Percentiles rank a stretch among this genome's conserved stretches.
Evolutionary conservation across 2,797 vertebrate species (phyloP).

Genomic region (Sarcophilus harrisii): DNA sequence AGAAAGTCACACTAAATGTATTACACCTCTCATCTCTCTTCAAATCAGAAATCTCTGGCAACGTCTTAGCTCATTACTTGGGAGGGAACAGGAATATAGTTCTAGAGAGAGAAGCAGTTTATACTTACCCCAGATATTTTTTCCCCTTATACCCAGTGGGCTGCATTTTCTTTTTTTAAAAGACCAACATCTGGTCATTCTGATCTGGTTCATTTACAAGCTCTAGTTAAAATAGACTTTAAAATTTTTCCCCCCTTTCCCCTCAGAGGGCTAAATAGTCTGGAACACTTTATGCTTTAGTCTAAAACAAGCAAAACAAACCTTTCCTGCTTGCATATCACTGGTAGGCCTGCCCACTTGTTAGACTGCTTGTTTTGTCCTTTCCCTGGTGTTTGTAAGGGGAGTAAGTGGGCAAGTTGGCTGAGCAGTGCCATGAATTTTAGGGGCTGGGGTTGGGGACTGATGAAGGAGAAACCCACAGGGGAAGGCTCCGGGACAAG

Average conservation of each 20-base stretch:
- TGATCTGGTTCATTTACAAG: neutral
- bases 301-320: conserved; percentile 17
- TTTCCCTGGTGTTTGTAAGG: conserved; percentile 32
- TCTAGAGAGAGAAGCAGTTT: neutral
- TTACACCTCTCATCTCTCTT: neutral
- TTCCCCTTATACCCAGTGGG: fast-evolving
- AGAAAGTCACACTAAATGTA: neutral
- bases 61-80: fast-evolving
- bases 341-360: neutral
- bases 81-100: neutral
- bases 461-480: neutral
- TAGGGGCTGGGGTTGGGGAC: neutral
- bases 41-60: neutral
- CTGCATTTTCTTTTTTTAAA: fast-evolving
- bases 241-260: too few species aligned
- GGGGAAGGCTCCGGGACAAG: neutral
- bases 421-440: neutral
- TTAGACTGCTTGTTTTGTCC: neutral
- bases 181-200: too few species aligned
- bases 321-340: neutral
- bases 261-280: too few species aligned
- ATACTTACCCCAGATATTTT: neutral
- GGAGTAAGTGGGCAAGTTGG: neutral
- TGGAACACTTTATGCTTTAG: neutral
- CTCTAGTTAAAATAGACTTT: neutral